Percentiles rank a stretch among this genome's conserved stretches.
Evolutionary conservation across 2,797 vertebrate species (phyloP).

Genomic region (Mionectes olivaceus): DNA sequence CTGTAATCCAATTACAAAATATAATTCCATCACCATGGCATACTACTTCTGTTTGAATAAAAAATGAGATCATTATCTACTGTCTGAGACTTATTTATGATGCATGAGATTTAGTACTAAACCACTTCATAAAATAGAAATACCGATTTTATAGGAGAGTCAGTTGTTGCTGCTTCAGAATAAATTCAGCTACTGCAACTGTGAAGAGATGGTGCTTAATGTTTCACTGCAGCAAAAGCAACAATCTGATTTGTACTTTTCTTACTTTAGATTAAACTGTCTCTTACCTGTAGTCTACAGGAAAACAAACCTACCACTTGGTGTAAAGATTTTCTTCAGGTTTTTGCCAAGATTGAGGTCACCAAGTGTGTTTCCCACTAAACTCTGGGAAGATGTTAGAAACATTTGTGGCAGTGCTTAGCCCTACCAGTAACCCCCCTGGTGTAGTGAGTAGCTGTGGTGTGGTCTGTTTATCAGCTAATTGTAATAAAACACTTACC

Average conservation of each 20-base stretch:
- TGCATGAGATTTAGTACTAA: conserved; percentile 37
- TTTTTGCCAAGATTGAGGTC: background rate
- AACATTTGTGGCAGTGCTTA: background rate
- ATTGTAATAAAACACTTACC: background rate
- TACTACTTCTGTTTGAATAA: conserved; percentile 31
- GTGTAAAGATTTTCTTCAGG: background rate
- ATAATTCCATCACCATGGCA: conserved; percentile 16
- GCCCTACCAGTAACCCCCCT: background rate
- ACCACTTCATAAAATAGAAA: conserved; percentile 21
- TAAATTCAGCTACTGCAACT: background rate
- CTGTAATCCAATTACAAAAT: conserved; percentile 19
- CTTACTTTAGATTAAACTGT: background rate
- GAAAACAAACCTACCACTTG: background rate
- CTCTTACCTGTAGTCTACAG: background rate
- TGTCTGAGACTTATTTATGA: conserved; percentile 43
- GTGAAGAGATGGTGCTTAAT: background rate
- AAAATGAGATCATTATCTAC: conserved; percentile 35
- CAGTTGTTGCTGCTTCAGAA: background rate
- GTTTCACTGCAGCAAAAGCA: background rate
- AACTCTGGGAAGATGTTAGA: background rate
- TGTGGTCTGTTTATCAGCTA: background rate
- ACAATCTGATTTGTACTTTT: background rate
- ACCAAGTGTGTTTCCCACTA: background rate
- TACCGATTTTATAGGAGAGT: background rate
- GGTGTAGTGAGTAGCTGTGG: background rate